Conservation (phyloP, 2,888 invertebrate genomes). For the Nycteola revayana region DNA sequence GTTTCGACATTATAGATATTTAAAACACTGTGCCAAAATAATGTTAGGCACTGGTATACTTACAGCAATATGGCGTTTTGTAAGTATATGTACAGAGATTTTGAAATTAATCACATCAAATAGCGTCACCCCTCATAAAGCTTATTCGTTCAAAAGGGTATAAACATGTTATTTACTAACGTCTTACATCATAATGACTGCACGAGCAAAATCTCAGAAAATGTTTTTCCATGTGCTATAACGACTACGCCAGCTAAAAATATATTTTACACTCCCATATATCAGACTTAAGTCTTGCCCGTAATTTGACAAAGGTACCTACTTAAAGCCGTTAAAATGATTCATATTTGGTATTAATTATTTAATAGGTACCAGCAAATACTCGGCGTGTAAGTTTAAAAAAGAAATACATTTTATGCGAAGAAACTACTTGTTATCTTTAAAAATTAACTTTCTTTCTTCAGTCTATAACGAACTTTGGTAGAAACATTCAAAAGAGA, state of each 20-base stretch:
- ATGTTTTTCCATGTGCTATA: slow-evolving; percentile 1
- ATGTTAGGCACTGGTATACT: too few species aligned
- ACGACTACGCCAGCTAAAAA: slow-evolving; percentile 3
- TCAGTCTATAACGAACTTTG: too few species aligned
- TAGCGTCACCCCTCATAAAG: slow-evolving; percentile 1
- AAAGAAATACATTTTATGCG: too few species aligned
- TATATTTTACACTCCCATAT: slow-evolving; percentile 24
- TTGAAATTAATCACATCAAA: not conserved
- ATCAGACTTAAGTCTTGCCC: slow-evolving; percentile 16
- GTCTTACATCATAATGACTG: not conserved
- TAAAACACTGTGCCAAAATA: too few species aligned
- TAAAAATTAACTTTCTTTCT: too few species aligned
- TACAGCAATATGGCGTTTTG: too few species aligned
- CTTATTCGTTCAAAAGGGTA: slow-evolving; percentile 4
- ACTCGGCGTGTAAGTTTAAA: too few species aligned
- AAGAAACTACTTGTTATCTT: too few species aligned
- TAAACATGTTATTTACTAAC: slow-evolving; percentile 5
- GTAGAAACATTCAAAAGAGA: too few species aligned
- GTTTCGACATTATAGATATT: too few species aligned
- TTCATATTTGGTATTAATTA: slow-evolving; percentile 7
- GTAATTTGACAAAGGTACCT: slow-evolving; percentile 24
- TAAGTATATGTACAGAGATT: too few species aligned
- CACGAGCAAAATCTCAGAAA: slow-evolving; percentile 3
- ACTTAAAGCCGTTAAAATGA: slow-evolving; percentile 24
- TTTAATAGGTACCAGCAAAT: too few species aligned